phyloP scores from a whole-genome alignment of 1,140 invertebrate genomes.

The Drosophila sp. region DNA sequence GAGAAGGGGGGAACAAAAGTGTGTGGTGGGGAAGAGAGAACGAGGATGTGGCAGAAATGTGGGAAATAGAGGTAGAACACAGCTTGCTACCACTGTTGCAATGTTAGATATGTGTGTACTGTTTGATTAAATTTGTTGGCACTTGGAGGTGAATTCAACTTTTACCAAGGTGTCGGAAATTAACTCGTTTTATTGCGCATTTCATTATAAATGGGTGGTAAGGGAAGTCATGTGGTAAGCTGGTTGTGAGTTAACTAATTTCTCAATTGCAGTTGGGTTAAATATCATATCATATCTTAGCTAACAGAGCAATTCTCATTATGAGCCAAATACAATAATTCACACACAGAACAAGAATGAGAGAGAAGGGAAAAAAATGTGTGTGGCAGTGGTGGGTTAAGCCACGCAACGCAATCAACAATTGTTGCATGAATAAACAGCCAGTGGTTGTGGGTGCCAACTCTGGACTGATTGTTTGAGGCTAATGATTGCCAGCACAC shows the following conservation, averaged over 20 bases:
- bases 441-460: background rate
- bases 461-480: slow-evolving; percentile 45
- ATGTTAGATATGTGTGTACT: slow-evolving; percentile 25
- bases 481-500: slow-evolving; percentile 76
- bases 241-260: slow-evolving; percentile 43
- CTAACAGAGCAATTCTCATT: slow-evolving; percentile 71
- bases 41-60: too few species aligned
- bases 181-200: slow-evolving; percentile 72
- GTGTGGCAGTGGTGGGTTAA: slow-evolving; percentile 22
- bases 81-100: background rate
- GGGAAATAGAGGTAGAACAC: slow-evolving; percentile 16
- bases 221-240: background rate
- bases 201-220: slow-evolving; percentile 31
- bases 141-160: slow-evolving; percentile 38
- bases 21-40: background rate
- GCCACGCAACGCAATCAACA: slow-evolving; percentile 66
- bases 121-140: slow-evolving; percentile 75
- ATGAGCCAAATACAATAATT: slow-evolving; percentile 69
- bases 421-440: slow-evolving; percentile 76
- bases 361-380: background rate
- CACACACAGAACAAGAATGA: slow-evolving; percentile 54
- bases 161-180: slow-evolving; percentile 63
- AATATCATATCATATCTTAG: slow-evolving; percentile 53
- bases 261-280: slow-evolving; percentile 31
- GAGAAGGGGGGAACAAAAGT: background rate